Conservation (phyloP, 2,113 vertebrate species). For the Falcunculus frontatus region DNA sequence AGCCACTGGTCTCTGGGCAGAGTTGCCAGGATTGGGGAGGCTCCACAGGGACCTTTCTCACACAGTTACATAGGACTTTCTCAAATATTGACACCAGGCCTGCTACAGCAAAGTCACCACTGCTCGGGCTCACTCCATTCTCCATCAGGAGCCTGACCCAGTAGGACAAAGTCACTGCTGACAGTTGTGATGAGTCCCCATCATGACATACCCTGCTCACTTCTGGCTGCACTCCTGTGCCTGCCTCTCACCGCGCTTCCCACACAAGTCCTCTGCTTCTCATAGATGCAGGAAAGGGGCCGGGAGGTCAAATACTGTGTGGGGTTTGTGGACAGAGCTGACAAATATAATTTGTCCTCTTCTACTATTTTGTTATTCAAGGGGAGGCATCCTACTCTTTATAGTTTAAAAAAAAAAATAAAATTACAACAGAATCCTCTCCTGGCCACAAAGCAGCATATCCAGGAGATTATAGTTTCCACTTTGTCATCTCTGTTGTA, state of each 20-base stretch:
- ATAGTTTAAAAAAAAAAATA: neutral
- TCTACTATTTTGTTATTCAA: neutral
- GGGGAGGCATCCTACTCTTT: neutral
- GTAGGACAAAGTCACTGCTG: neutral
- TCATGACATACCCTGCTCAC: neutral
- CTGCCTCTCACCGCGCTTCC: rapidly evolving
- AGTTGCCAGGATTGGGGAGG: neutral
- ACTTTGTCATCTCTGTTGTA: conserved; percentile 12
- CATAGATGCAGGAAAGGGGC: neutral
- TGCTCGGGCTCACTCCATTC: neutral
- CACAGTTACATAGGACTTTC: neutral
- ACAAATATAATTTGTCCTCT: neutral
- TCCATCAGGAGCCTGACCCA: neutral
- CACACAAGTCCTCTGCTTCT: neutral
- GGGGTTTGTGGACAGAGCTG: neutral
- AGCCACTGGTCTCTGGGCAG: neutral
- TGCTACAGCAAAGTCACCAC: neutral
- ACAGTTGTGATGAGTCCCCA: neutral
- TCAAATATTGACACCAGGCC: neutral
- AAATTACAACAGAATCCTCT: neutral
- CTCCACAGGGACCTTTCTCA: neutral
- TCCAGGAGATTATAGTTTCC: conserved; percentile 18
- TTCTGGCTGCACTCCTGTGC: neutral
- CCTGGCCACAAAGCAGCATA: neutral
- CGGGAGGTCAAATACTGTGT: neutral